These are phyloP conservation scores for Mizuhopecten yessoensis DNA, from an alignment of 1,140 invertebrate species.

Conservation along the genomic window DNA sequence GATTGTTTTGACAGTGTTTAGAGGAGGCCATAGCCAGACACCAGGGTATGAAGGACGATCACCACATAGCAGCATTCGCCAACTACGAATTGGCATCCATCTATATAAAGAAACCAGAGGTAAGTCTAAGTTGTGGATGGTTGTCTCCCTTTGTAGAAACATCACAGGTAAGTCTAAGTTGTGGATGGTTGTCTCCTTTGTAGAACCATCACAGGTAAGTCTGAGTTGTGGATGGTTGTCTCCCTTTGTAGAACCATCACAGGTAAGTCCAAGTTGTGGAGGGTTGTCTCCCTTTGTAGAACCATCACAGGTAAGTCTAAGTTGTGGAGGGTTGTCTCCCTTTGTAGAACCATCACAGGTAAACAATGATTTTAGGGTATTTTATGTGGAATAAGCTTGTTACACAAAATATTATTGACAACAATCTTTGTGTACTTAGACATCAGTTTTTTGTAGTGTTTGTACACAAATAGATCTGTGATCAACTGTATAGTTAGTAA, in stretches of 20 bases:
- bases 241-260: neutral
- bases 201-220: constrained; percentile 67
- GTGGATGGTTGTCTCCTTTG: constrained; percentile 32
- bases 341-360: neutral
- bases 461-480: no score
- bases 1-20: constrained; percentile 74
- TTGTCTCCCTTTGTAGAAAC: constrained; percentile 2
- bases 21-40: constrained; percentile 84
- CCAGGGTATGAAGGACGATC: constrained; percentile 84
- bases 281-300: constrained; percentile 8
- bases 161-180: neutral
- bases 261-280: no score
- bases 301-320: constrained; percentile 67
- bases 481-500: no score
- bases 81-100: constrained; percentile 87
- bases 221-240: no score
- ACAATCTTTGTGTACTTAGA: no score
- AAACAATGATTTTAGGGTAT: no score
- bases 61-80: constrained; percentile 88
- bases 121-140: constrained; percentile 56
- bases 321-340: no score
- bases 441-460: no score
- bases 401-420: no score
- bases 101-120: constrained; percentile 81
- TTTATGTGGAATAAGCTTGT: no score